Conservation (phyloP, 2,113 vertebrate species). For the Vombatus ursinus region DNA sequence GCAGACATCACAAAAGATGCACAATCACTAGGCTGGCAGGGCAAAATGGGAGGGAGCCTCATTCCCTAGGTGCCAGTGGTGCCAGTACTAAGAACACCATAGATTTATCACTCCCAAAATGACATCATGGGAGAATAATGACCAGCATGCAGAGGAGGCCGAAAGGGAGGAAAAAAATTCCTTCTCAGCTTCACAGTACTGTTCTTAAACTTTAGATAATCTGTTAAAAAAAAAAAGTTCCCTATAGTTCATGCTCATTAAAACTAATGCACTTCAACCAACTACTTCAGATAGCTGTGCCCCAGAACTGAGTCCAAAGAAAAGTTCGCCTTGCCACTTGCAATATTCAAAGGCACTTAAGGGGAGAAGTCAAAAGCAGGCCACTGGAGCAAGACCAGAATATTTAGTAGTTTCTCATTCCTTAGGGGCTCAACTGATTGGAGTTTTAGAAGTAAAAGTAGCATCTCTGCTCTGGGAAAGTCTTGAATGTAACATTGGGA, state of each 20-base stretch:
- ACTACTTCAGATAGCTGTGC: constrained; percentile 62
- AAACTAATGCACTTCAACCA: constrained; percentile 41
- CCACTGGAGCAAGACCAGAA: not conserved
- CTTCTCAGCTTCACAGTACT: constrained; percentile 43
- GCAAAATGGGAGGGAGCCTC: not conserved
- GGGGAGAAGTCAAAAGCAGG: constrained; percentile 47
- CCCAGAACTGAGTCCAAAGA: constrained; percentile 60
- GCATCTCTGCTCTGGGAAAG: not conserved
- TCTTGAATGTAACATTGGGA: constrained; percentile 18
- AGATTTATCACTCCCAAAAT: not conserved
- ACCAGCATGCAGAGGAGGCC: not conserved
- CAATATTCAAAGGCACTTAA: constrained; percentile 48
- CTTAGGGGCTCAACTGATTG: not conserved
- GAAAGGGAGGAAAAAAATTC: constrained; percentile 1
- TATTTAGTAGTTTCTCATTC: constrained; percentile 4
- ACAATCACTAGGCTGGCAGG: not conserved
- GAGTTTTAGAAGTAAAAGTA: not conserved
- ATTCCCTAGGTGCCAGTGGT: not conserved
- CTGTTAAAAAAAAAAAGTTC: constrained; percentile 20
- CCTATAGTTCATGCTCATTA: constrained; percentile 35
- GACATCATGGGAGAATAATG: constrained; percentile 2
- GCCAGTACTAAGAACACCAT: not conserved
- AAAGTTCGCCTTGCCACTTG: constrained; percentile 48
- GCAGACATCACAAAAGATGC: not conserved
- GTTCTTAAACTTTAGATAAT: constrained; percentile 32